Conservation (phyloP, 2,797 vertebrate species). For the Anguilla megastoma region DNA sequence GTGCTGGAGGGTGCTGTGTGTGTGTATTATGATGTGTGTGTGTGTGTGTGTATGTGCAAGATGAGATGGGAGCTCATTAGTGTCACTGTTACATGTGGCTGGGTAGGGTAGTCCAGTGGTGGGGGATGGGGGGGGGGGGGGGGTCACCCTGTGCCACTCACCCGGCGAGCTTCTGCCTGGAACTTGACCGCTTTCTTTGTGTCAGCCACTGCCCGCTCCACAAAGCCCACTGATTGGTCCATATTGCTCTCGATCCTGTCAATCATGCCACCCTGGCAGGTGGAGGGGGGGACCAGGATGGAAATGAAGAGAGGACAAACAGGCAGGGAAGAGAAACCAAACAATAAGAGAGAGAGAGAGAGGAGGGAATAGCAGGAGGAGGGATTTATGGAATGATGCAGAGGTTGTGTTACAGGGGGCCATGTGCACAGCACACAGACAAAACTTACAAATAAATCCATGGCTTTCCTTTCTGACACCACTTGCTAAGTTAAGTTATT, state of each 20-base stretch:
- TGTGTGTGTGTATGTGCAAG: neutral
- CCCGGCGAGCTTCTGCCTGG: slow-evolving; percentile 92
- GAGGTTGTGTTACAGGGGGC: neutral
- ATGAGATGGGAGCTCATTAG: too few relatives aligned
- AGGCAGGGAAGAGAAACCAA: slow-evolving; percentile 8
- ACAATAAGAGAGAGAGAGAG: neutral
- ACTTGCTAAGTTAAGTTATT: too few relatives aligned
- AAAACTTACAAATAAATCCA: too few relatives aligned
- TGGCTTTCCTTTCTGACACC: too few relatives aligned
- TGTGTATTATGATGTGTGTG: neutral
- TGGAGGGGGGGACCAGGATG: neutral
- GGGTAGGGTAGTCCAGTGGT: neutral
- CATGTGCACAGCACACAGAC: too few relatives aligned
- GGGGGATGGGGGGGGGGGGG: neutral
- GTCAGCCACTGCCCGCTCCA: slow-evolving; percentile 89
- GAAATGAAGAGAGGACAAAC: neutral
- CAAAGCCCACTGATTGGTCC: slow-evolving; percentile 95
- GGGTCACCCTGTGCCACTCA: slow-evolving; percentile 60
- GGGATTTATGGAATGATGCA: neutral
- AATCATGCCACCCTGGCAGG: slow-evolving; percentile 86
- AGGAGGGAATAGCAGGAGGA: neutral
- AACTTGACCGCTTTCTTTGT: slow-evolving; percentile 96
- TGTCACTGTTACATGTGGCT: neutral
- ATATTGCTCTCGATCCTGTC: slow-evolving; percentile 96
- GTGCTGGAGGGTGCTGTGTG: neutral